A percentile compares a stretch with the other conserved stretches of the same genome.
Conservation (phyloP, 2,113 vertebrate species). For the Apodemus sylvaticus region DNA sequence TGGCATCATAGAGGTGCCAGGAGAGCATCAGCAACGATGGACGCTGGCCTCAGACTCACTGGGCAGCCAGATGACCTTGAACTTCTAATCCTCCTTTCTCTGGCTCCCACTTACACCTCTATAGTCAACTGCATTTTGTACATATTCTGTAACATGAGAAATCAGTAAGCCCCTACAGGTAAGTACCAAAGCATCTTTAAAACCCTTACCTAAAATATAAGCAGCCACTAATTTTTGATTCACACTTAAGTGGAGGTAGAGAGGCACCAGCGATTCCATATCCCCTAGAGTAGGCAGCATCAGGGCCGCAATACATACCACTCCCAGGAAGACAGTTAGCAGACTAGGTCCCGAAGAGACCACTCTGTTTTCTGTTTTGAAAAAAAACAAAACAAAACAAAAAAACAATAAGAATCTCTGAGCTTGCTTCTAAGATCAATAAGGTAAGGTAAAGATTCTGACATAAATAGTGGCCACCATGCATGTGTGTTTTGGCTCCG, state of each 20-base stretch:
- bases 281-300: conserved; percentile 99
- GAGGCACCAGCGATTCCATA: conserved; percentile 97
- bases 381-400: no score
- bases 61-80: background rate
- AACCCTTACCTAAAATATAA: conserved; percentile 96
- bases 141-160: background rate
- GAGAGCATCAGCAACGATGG: background rate
- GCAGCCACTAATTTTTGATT: conserved; percentile 99
- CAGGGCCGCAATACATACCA: conserved; percentile 95
- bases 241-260: conserved; percentile 99
- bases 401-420: conserved; percentile 27
- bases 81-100: background rate
- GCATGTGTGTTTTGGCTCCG: conserved; percentile 9
- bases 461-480: background rate
- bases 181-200: background rate
- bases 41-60: background rate
- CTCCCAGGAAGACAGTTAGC: conserved; percentile 95
- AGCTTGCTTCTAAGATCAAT: conserved; percentile 19
- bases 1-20: background rate
- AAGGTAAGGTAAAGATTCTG: background rate
- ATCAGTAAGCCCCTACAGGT: background rate
- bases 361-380: conserved; percentile 89
- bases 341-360: conserved; percentile 95
- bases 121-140: background rate
- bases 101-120: background rate